These are phyloP conservation scores for Euborellia annulipes DNA, from an alignment of 1,140 invertebrate species.

Conservation along the genomic window DNA sequence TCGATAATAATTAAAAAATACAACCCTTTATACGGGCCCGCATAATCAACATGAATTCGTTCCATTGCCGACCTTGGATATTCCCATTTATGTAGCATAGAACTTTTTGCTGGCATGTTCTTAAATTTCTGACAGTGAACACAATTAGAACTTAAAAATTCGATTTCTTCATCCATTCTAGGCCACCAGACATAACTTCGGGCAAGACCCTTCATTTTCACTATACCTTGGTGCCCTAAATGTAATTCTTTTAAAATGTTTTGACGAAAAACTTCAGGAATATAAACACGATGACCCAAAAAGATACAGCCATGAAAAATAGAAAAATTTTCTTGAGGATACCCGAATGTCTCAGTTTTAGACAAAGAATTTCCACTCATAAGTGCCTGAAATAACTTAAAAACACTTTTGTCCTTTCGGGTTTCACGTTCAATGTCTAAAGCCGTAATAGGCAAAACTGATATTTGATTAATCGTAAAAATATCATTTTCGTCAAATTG, in stretches of 20 bases:
- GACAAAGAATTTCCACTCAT: neutral
- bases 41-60: slow-evolving; percentile 1
- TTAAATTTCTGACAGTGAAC: too few species aligned
- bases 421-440: slow-evolving; percentile 2
- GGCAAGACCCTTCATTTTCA: slow-evolving; percentile 9
- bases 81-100: too few species aligned
- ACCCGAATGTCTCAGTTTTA: too few species aligned
- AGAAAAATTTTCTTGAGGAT: slow-evolving; percentile 1
- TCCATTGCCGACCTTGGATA: neutral
- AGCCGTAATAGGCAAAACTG: slow-evolving; percentile 2
- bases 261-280: neutral
- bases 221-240: slow-evolving; percentile 7
- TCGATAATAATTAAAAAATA: neutral
- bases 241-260: slow-evolving; percentile 7
- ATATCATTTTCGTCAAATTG: neutral
- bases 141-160: too few species aligned
- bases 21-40: neutral
- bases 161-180: neutral
- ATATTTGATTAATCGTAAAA: slow-evolving; percentile 2
- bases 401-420: neutral
- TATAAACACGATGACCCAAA: slow-evolving; percentile 8
- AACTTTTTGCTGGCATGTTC: too few species aligned
- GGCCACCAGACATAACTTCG: slow-evolving; percentile 13
- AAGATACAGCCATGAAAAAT: slow-evolving; percentile 9
- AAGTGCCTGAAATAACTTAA: neutral